Conservation (phyloP, 2,888 invertebrate genomes). For the Myopa tessellatipennis region DNA sequence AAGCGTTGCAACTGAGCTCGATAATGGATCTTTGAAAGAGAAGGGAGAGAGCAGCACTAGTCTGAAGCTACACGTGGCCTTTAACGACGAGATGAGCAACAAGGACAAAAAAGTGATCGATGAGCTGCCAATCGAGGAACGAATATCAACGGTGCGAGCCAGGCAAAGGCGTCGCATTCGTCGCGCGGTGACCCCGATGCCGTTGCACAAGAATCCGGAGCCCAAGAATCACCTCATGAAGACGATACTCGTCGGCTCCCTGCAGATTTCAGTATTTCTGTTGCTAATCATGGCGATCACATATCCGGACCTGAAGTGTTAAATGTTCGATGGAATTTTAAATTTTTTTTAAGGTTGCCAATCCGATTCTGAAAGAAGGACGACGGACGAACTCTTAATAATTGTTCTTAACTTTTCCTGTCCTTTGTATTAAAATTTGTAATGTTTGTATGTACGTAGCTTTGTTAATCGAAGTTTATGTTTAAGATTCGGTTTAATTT, state of each 20-base stretch:
- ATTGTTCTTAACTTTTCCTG: neutral
- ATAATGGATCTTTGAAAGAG: too few species aligned
- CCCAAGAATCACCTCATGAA: conserved; percentile 53
- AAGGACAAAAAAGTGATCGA: neutral
- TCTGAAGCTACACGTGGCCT: conserved; percentile 16
- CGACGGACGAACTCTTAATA: neutral
- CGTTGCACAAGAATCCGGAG: conserved; percentile 32
- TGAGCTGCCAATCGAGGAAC: neutral
- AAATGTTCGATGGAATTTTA: neutral
- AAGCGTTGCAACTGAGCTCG: too few species aligned
- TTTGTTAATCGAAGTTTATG: neutral
- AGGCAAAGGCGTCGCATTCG: conserved; percentile 43
- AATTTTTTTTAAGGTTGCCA: neutral
- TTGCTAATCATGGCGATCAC: conserved; percentile 59
- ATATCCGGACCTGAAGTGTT: conserved; percentile 60
- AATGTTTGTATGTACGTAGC: conserved; percentile 1
- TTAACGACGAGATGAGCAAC: neutral
- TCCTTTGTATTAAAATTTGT: conserved; percentile 4
- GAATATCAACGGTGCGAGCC: conserved; percentile 18
- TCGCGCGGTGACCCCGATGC: conserved; percentile 46
- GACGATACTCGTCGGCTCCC: conserved; percentile 55
- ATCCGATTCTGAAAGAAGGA: neutral
- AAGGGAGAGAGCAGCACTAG: neutral
- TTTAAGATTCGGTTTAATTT: conserved; percentile 25
- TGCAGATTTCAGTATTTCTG: conserved; percentile 58